A percentile compares a stretch with the other conserved stretches of the same genome.
These are phyloP conservation scores for Tetragonisca angustula DNA, from an alignment of 2,888 invertebrate species.

Conservation along the genomic window DNA sequence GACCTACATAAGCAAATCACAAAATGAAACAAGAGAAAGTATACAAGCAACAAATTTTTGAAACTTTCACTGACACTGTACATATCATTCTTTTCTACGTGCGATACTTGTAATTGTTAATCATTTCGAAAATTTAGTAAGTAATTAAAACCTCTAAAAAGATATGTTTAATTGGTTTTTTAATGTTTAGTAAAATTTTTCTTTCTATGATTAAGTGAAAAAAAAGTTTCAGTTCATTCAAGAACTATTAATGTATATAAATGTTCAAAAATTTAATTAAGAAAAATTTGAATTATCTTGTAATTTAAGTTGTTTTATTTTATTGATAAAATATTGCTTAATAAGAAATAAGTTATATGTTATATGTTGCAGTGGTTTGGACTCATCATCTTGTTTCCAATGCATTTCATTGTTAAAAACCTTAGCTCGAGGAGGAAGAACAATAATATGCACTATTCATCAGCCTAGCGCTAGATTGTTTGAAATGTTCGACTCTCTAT, in stretches of 20 bases:
- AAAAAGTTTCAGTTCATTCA: slow-evolving; percentile 1
- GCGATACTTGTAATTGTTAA: not conserved
- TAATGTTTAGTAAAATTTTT: not conserved
- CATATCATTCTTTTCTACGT: not conserved
- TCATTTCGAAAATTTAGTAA: not conserved
- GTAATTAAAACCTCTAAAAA: not conserved
- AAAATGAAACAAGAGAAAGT: slow-evolving; percentile 59
- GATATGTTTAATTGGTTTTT: slow-evolving; percentile 34
- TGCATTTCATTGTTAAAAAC: slow-evolving; percentile 95
- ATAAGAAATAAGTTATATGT: not conserved
- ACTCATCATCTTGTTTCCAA: slow-evolving; percentile 97
- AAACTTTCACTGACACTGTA: slow-evolving; percentile 53
- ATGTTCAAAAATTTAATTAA: not conserved
- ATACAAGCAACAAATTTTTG: slow-evolving; percentile 34
- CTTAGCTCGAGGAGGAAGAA: slow-evolving; percentile 94
- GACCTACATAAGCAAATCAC: not conserved
- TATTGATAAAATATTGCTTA: not conserved
- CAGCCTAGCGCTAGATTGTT: slow-evolving; percentile 98
- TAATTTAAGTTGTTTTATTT: too few species aligned
- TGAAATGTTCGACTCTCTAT: slow-evolving; percentile 98
- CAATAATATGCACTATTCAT: slow-evolving; percentile 98
- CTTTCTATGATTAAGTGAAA: not conserved
- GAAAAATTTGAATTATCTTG: not conserved
- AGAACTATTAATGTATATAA: slow-evolving; percentile 6
- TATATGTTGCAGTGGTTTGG: slow-evolving; percentile 89